These are phyloP conservation scores for Paradisaea rubra DNA, from an alignment of 2,113 vertebrate genomes.

Conservation along the genomic window DNA sequence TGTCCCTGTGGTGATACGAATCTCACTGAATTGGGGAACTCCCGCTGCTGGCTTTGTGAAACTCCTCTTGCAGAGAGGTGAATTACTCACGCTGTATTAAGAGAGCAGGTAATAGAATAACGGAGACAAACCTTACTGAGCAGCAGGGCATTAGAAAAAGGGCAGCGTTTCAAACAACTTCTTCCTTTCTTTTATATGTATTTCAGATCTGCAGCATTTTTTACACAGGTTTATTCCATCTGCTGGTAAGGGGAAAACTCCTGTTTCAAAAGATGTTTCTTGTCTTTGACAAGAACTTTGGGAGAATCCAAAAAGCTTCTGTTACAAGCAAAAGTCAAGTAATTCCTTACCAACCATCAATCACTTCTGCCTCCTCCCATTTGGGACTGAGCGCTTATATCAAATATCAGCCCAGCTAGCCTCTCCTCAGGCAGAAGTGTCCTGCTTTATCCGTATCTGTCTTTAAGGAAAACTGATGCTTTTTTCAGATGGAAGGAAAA, in stretches of 20 bases:
- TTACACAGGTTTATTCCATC: not conserved
- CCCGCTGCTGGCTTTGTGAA: not conserved
- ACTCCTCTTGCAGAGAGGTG: not conserved
- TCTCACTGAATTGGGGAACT: not conserved
- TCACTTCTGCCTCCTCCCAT: conserved; percentile 43
- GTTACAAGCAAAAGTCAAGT: conserved; percentile 35
- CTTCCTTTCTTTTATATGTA: not conserved
- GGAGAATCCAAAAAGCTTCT: conserved; percentile 26
- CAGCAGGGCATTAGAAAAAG: not conserved
- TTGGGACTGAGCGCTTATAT: conserved; percentile 26
- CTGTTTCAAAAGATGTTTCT: conserved; percentile 1
- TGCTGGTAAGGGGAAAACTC: conserved; percentile 33
- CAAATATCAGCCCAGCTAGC: conserved; percentile 33
- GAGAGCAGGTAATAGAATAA: not conserved
- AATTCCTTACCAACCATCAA: conserved; percentile 34
- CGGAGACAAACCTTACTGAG: not conserved
- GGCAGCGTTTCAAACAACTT: not conserved
- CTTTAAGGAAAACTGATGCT: conserved; percentile 28
- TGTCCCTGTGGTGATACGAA: not conserved
- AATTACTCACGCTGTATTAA: not conserved
- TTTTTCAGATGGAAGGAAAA: conserved; percentile 50
- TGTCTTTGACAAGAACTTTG: not conserved
- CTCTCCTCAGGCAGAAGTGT: conserved; percentile 16
- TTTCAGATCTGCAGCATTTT: not conserved
- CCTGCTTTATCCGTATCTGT: conserved; percentile 1